phyloP scores from a whole-genome alignment of 2,888 invertebrate genomes.

The Strigamia transsilvanica region DNA sequence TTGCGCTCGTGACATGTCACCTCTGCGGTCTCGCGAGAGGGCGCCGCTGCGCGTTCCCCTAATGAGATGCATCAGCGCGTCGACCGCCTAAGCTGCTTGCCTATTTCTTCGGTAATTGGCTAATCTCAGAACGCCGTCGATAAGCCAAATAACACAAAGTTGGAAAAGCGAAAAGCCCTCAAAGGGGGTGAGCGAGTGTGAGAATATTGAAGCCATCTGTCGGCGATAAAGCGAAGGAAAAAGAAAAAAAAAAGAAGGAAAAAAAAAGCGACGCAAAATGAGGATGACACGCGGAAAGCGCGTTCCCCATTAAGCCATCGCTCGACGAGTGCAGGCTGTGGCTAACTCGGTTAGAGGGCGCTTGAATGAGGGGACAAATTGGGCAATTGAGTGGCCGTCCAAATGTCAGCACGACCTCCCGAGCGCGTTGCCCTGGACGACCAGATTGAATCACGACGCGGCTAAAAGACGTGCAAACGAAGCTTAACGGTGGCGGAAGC shows the following conservation, averaged over 20 bases:
- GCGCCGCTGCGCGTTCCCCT: constrained; percentile 3
- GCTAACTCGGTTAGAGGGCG: constrained; percentile 30
- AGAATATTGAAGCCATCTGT: constrained; percentile 14
- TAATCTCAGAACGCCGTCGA: constrained; percentile 25
- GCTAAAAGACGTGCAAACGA: too few species aligned
- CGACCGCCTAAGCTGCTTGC: constrained; percentile 35
- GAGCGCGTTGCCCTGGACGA: neutral
- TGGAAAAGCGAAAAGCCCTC: neutral
- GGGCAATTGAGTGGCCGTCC: constrained; percentile 18
- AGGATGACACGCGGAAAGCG: constrained; percentile 7
- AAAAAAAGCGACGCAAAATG: neutral
- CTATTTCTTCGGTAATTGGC: constrained; percentile 31
- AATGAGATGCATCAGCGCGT: constrained; percentile 32
- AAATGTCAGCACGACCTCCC: constrained; percentile 18
- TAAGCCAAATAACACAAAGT: constrained; percentile 5
- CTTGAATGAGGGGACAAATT: constrained; percentile 16
- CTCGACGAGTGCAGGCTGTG: too few species aligned
- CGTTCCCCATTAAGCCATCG: constrained; percentile 30
- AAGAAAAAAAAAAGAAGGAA: neutral
- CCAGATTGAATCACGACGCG: too few species aligned
- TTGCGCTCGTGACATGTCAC: neutral
- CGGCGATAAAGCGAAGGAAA: neutral
- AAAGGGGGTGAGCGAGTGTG: neutral
- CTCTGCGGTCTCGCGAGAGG: constrained; percentile 20
- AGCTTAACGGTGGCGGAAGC: too few species aligned